Percentiles rank a stretch among this genome's conserved stretches.
Evolutionary conservation across 2,888 invertebrate genomes (phyloP).

Genomic region (Dione juno): DNA sequence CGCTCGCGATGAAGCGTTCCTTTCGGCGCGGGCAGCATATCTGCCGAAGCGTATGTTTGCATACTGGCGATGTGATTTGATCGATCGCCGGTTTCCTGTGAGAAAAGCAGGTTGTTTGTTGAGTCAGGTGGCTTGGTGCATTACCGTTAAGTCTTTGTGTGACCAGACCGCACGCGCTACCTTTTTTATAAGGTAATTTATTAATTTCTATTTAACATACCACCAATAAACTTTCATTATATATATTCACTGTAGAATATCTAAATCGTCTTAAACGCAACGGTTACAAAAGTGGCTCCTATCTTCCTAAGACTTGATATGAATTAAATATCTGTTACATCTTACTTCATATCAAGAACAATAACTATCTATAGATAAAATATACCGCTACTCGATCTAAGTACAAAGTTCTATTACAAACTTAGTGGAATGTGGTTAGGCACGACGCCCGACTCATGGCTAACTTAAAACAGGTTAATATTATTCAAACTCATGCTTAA

Average conservation of each 20-base stretch:
- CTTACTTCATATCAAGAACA: constrained; percentile 16
- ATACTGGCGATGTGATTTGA: constrained; percentile 75
- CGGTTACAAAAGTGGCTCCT: too few species aligned
- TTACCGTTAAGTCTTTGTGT: constrained; percentile 68
- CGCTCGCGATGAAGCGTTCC: constrained; percentile 56
- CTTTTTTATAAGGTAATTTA: constrained; percentile 28
- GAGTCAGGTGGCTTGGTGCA: constrained; percentile 68
- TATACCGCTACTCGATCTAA: constrained; percentile 46
- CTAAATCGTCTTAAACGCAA: background rate
- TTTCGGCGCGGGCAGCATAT: constrained; percentile 60
- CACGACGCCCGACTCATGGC: constrained; percentile 57
- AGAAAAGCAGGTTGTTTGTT: constrained; percentile 77
- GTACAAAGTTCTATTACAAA: constrained; percentile 57
- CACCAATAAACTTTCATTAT: background rate
- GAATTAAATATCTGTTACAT: background rate
- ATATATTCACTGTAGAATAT: background rate
- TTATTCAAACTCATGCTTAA: constrained; percentile 56
- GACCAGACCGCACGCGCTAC: constrained; percentile 60
- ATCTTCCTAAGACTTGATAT: background rate
- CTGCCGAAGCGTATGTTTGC: constrained; percentile 71
- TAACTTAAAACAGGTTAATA: constrained; percentile 62
- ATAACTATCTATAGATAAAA: constrained; percentile 47
- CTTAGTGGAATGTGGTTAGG: constrained; percentile 62
- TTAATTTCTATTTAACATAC: constrained; percentile 8
- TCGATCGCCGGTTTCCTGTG: constrained; percentile 77